phyloP scores from a whole-genome alignment of 2,888 invertebrate genomes.

The Nemoura dubitans region DNA sequence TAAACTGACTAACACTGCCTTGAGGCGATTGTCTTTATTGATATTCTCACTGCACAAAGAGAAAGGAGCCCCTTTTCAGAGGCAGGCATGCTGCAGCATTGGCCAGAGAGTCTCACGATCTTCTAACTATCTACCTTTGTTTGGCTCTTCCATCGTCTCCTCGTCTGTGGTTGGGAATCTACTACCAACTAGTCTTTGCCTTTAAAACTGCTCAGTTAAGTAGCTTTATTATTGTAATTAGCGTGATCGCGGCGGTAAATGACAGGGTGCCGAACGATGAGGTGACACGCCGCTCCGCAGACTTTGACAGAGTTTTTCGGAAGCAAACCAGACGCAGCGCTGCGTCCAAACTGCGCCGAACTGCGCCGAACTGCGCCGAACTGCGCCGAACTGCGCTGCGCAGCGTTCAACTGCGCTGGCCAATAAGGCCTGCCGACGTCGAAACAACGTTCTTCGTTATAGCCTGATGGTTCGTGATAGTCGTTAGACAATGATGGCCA shows the following conservation, averaged over 20 bases:
- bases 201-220: slow-evolving; percentile 18
- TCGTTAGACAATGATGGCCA: not conserved
- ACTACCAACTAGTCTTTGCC: not conserved
- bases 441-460: not conserved
- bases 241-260: slow-evolving; percentile 22
- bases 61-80: not conserved
- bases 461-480: not conserved
- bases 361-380: too few species aligned
- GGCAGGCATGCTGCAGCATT: slow-evolving; percentile 14
- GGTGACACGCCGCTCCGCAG: not conserved
- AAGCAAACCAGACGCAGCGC: not conserved
- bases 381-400: too few species aligned
- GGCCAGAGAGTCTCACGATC: slow-evolving; percentile 16
- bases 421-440: not conserved
- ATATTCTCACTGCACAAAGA: slow-evolving; percentile 25
- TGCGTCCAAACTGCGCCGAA: too few species aligned
- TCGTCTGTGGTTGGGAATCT: slow-evolving; percentile 13
- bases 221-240: slow-evolving; percentile 35
- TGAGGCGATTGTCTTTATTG: not conserved
- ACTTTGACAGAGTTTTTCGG: slow-evolving; percentile 8
- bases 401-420: too few species aligned
- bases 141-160: not conserved
- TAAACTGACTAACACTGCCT: not conserved
- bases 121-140: slow-evolving; percentile 25
- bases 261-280: not conserved